Evolutionary conservation across 1,140 invertebrate species (phyloP), one percentile per base, ranked within the genome.

Genomic region (Antheraea pernyi): DNA sequence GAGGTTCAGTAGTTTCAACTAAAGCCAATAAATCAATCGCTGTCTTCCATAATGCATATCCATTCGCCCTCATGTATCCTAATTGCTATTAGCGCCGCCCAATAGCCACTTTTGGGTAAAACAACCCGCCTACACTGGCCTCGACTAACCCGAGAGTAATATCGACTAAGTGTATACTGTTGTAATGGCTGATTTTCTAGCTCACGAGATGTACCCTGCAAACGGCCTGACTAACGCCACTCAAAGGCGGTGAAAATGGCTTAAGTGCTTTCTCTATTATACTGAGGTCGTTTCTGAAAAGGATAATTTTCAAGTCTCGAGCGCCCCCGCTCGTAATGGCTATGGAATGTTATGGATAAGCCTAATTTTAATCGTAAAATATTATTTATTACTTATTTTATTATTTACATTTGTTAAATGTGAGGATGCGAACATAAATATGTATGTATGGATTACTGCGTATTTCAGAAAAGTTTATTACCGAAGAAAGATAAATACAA

Each of bases 191-290:
- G 86, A 91, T 92, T 92, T 92, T 92, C 90, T 91, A 92, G 90
- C 90, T 90, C 88, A 85, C 83, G 86, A 88, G 85, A 81, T 74
- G 84, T 83, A 76, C 78, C 72, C 82, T 77, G 83, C 88, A 89
- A 90, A 90, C 82, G 86, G 82, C 78, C 84, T 79, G 86, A 85
- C 90, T 92, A 91, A 92, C 86, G 87, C 84, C 88, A 92, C 86
- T 92, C 86, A 92, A 92, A 92, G 89, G 88, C 90, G 86, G 90
- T 84, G 90, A 92, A 92, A 92, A 92, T 92, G 89, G 90, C 88
- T 92, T 91, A 92, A 92, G 90, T 92, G 90, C 90, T 92, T 92
- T 91, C 88, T 92, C 90, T 92, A 91, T 92, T 92, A 92, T 92
- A 81, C 84, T 92, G 91, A 91, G 88, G 88, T 86, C 90, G 88